These are phyloP conservation scores for Clarias fuscus DNA, from an alignment of 2,797 vertebrate species.

Conservation along the genomic window DNA sequence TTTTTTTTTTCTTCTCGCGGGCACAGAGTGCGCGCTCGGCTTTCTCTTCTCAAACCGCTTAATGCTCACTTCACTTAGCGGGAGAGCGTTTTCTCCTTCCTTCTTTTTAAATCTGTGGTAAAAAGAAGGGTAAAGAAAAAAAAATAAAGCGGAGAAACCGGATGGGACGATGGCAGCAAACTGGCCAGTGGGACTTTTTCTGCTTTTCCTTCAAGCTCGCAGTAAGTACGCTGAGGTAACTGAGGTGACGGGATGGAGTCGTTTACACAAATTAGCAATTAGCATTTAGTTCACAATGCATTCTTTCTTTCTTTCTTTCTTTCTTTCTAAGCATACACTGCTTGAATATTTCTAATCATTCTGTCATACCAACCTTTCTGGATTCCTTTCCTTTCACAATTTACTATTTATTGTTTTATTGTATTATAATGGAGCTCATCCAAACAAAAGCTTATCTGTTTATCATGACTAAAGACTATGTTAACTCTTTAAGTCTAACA, in stretches of 20 bases:
- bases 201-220: constrained; percentile 28
- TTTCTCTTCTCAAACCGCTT: not conserved
- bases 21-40: not conserved
- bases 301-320: not conserved
- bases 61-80: not conserved
- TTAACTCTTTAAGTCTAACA: not conserved
- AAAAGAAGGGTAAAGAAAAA: not conserved
- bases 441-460: not conserved
- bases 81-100: not conserved
- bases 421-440: not conserved
- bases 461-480: not conserved
- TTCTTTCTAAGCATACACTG: not conserved
- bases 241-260: not conserved
- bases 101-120: not conserved
- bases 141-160: not conserved
- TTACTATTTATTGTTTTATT: not conserved
- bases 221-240: constrained; percentile 28
- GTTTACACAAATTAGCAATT: not conserved
- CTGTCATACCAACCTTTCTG: not conserved
- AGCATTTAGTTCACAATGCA: not conserved
- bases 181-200: constrained; percentile 13
- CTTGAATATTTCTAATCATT: not conserved
- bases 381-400: not conserved
- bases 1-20: not conserved
- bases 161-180: constrained; percentile 18